Conservation (phyloP, 1,140 invertebrate genomes). For the Notospermus geniculatus region DNA sequence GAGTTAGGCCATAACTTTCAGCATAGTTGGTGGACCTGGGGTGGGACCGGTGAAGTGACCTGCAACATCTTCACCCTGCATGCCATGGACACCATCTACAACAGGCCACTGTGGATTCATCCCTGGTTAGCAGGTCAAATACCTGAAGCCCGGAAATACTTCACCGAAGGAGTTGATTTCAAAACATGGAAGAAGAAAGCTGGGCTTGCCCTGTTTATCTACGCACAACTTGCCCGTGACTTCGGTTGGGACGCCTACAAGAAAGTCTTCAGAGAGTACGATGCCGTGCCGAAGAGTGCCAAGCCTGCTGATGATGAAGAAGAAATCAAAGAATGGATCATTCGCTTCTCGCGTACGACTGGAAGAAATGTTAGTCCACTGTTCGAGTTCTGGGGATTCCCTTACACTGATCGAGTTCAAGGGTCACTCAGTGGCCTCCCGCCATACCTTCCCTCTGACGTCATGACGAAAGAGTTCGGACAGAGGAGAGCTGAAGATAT, state of each 20-base stretch:
- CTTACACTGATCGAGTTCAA: constrained; percentile 70
- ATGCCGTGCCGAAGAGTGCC: too few species aligned
- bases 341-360: too few species aligned
- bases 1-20: constrained; percentile 37
- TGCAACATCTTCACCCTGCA: constrained; percentile 33
- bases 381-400: too few species aligned
- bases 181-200: background rate
- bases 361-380: too few species aligned
- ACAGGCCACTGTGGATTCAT: constrained; percentile 24
- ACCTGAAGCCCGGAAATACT: constrained; percentile 9
- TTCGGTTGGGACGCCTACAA: too few species aligned
- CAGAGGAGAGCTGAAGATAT: too few species aligned
- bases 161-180: constrained; percentile 29
- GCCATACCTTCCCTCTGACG: constrained; percentile 80
- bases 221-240: too few species aligned
- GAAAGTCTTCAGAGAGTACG: too few species aligned
- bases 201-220: too few species aligned
- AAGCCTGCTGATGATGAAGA: too few species aligned
- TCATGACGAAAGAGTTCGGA: constrained; percentile 54
- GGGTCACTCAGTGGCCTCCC: constrained; percentile 83
- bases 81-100: constrained; percentile 26
- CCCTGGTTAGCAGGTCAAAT: constrained; percentile 17
- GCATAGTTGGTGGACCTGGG: constrained; percentile 25
- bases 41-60: constrained; percentile 30
- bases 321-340: too few species aligned